Percentiles rank a stretch among this genome's conserved stretches.
phyloP scores from a whole-genome alignment of 92 coral and sea anemone genomes.

The Palythoa caribaeorum region DNA sequence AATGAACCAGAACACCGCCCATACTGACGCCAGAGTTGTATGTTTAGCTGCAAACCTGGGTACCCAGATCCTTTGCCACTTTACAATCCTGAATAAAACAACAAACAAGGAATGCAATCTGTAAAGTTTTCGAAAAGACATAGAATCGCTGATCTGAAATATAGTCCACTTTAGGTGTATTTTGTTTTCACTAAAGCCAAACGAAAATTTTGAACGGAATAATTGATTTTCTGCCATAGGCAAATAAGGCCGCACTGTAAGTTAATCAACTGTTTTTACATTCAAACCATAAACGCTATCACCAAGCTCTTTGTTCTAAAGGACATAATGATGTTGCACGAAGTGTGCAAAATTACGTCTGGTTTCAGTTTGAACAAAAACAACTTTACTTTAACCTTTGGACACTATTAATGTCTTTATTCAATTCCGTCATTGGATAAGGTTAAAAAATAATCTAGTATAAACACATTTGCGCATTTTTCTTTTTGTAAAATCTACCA shows the following conservation, averaged over 20 bases:
- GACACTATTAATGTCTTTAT: constrained; percentile 5
- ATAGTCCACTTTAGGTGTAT: not conserved
- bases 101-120: too few relatives aligned
- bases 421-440: constrained; percentile 33
- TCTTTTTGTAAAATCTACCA: constrained; percentile 34
- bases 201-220: not conserved
- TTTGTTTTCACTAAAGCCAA: not conserved
- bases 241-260: constrained; percentile 7
- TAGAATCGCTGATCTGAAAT: not conserved
- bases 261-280: not conserved
- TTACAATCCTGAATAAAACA: too few relatives aligned
- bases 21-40: not conserved
- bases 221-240: not conserved
- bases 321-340: constrained; percentile 1
- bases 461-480: constrained; percentile 48
- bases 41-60: not conserved
- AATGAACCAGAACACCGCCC: not conserved
- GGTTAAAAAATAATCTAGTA: constrained; percentile 24
- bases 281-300: not conserved
- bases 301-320: not conserved
- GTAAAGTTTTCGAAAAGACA: not conserved
- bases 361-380: constrained; percentile 28
- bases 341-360: constrained; percentile 39
- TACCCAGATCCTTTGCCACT: too few relatives aligned
- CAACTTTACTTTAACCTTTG: constrained; percentile 47